phyloP scores from a whole-genome alignment of 2,797 vertebrate genomes.

The Lates japonicus region DNA sequence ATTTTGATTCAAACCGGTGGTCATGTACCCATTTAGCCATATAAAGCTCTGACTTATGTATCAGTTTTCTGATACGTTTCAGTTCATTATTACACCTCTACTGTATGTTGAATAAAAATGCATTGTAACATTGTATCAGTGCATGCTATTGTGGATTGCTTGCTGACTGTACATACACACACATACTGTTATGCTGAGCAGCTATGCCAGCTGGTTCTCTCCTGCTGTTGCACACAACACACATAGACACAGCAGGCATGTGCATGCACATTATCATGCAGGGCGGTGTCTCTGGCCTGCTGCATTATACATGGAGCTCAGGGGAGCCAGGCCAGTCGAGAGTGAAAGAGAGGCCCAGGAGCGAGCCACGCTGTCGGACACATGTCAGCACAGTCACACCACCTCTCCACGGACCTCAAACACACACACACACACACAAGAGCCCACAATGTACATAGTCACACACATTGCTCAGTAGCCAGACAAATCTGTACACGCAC shows the following conservation, averaged over 20 bases:
- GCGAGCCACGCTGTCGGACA: conserved; percentile 83
- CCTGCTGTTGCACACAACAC: conserved; percentile 52
- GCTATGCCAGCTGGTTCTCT: conserved; percentile 50
- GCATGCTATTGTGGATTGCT: conserved; percentile 31
- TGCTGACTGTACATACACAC: conserved; percentile 26
- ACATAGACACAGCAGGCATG: conserved; percentile 50
- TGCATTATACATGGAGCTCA: conserved; percentile 86
- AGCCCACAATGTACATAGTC: conserved; percentile 44
- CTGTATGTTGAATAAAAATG: conserved; percentile 32
- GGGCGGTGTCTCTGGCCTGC: conserved; percentile 80
- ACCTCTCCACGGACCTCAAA: conserved; percentile 72
- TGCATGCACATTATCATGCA: conserved; percentile 75
- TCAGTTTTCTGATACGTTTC: not conserved
- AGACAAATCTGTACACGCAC: conserved; percentile 83
- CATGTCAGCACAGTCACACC: conserved; percentile 82
- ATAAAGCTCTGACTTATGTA: not conserved
- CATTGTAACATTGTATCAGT: conserved; percentile 6
- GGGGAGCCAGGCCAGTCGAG: conserved; percentile 82
- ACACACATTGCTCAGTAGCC: conserved; percentile 70
- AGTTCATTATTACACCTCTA: not conserved
- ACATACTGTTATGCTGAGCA: conserved; percentile 55
- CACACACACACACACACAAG: conserved; percentile 59
- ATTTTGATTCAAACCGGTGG: conserved; percentile 2
- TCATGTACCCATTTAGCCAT: not conserved
- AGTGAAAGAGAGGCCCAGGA: conserved; percentile 81